Percentiles rank a stretch among this genome's conserved stretches.
phyloP scores from a whole-genome alignment of 1,140 invertebrate species.

The Anagrus nilaparvatae region DNA sequence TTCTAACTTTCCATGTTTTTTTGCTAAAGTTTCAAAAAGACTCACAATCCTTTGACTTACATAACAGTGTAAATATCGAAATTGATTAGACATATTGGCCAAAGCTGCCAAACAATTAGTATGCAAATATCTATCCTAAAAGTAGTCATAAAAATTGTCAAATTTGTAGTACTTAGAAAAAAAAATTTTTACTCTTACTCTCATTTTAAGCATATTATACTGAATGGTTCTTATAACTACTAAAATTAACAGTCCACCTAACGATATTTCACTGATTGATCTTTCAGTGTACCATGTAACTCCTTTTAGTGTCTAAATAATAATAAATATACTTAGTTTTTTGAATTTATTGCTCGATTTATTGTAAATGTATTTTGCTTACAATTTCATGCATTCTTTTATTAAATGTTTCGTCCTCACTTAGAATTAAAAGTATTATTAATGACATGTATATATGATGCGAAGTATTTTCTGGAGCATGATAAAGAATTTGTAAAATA shows the following conservation, averaged over 20 bases:
- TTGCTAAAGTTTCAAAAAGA: constrained; percentile 78
- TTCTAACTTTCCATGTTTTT: constrained; percentile 59
- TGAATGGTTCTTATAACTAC: constrained; percentile 94
- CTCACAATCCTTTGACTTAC: constrained; percentile 89
- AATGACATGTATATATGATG: constrained; percentile 99
- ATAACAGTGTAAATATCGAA: constrained; percentile 87
- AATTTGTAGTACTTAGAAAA: constrained; percentile 6
- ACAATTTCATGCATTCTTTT: constrained; percentile 90
- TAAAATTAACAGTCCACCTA: constrained; percentile 91
- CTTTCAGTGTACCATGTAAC: constrained; percentile 89
- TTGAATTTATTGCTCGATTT: constrained; percentile 13
- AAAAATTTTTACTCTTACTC: constrained; percentile 44
- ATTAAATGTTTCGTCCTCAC: constrained; percentile 94
- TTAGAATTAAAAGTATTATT: constrained; percentile 92
- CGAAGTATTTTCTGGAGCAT: constrained; percentile 80
- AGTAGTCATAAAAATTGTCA: constrained; percentile 11
- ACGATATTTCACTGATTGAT: constrained; percentile 78
- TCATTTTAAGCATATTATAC: constrained; percentile 94
- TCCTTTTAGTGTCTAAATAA: constrained; percentile 69
- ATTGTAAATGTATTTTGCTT: constrained; percentile 39
- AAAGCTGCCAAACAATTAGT: constrained; percentile 95
- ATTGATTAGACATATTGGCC: constrained; percentile 96
- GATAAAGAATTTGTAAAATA: constrained; percentile 86
- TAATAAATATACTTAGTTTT: constrained; percentile 5
- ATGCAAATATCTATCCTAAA: constrained; percentile 86